These are phyloP conservation scores for Tetropium fuscum DNA, from an alignment of 2,888 invertebrate species.

Conservation along the genomic window DNA sequence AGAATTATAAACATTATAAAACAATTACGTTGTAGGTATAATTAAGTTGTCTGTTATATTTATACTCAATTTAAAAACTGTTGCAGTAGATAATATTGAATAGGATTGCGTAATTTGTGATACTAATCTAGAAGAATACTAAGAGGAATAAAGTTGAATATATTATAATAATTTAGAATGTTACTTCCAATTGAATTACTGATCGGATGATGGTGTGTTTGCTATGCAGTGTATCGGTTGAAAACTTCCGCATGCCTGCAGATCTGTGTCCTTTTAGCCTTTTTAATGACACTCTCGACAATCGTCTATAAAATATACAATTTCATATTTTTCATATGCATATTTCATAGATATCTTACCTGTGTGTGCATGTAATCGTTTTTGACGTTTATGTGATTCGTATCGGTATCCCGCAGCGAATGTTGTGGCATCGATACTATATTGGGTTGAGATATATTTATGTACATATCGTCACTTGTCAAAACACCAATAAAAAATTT, in stretches of 20 bases:
- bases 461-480: slow-evolving; percentile 20
- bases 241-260: slow-evolving; percentile 49
- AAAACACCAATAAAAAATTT: slow-evolving; percentile 19
- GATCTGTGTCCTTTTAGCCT: slow-evolving; percentile 61
- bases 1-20: too few species aligned
- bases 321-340: slow-evolving; percentile 61
- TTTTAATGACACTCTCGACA: slow-evolving; percentile 62
- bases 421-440: slow-evolving; percentile 8
- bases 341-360: slow-evolving; percentile 50
- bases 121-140: too few species aligned
- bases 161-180: neutral
- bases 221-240: slow-evolving; percentile 29
- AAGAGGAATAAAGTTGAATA: slow-evolving; percentile 12
- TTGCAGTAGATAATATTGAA: too few species aligned
- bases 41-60: too few species aligned
- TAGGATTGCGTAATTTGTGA: too few species aligned
- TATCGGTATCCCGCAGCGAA: slow-evolving; percentile 18
- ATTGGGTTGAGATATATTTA: slow-evolving; percentile 25
- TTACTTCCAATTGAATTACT: slow-evolving; percentile 14
- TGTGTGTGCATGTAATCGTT: slow-evolving; percentile 50
- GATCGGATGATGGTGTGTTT: slow-evolving; percentile 33
- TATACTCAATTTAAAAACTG: too few species aligned
- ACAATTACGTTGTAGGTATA: too few species aligned
- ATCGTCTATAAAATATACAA: slow-evolving; percentile 61
- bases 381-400: slow-evolving; percentile 38